These are phyloP conservation scores for Norana najaformis DNA, from an alignment of 2,888 invertebrate species.

Conservation along the genomic window DNA sequence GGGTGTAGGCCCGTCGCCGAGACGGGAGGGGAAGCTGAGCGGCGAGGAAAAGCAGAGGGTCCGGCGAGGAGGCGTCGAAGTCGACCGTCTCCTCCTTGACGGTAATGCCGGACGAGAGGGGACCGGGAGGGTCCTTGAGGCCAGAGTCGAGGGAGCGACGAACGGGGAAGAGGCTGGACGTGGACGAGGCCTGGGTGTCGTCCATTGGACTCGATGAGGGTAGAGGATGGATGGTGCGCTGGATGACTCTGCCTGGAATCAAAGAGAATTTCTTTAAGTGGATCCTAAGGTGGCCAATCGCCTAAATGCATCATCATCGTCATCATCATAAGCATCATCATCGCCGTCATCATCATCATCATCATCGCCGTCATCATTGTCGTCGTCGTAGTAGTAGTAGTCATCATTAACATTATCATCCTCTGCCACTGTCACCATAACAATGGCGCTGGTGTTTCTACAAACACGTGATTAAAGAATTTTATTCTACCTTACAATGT, in stretches of 20 bases:
- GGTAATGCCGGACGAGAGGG: conserved; percentile 19
- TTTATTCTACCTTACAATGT: not conserved
- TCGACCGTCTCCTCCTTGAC: conserved; percentile 35
- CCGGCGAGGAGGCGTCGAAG: conserved; percentile 25
- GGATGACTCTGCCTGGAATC: not conserved
- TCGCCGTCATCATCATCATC: too few species aligned
- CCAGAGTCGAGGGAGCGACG: not conserved
- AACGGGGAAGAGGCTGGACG: not conserved
- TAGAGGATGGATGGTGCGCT: not conserved
- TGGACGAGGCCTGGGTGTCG: not conserved
- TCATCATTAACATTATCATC: too few species aligned
- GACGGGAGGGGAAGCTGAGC: not conserved
- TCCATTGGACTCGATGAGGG: not conserved
- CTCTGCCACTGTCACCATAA: not conserved
- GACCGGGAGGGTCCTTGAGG: not conserved
- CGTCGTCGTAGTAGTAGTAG: too few species aligned
- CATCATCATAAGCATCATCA: too few species aligned
- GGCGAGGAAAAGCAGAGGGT: conserved; percentile 26
- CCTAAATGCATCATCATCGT: not conserved
- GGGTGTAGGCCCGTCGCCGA: not conserved
- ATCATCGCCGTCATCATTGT: not conserved
- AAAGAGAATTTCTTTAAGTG: not conserved
- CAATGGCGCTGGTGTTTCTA: not conserved
- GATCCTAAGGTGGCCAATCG: not conserved
- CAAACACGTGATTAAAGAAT: not conserved